Percentiles rank a stretch among this genome's conserved stretches.
These are phyloP conservation scores for Azemiops feae DNA, from an alignment of 2,113 vertebrate genomes.

Conservation along the genomic window DNA sequence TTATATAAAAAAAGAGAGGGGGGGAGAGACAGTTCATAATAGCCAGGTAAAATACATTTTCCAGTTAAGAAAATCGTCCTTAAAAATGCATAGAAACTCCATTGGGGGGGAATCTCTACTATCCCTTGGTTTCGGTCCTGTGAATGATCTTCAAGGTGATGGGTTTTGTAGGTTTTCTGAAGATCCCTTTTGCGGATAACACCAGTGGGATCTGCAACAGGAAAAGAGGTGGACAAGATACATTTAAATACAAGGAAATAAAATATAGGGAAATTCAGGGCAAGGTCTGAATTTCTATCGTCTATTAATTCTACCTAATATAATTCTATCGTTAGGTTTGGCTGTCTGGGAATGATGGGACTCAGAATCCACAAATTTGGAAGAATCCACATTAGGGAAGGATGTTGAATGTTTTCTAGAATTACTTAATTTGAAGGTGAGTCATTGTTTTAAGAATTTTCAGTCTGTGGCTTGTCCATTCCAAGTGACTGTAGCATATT, in stretches of 20 bases:
- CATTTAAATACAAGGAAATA: slow-evolving; percentile 26
- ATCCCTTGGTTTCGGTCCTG: neutral
- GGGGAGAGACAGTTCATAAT: neutral
- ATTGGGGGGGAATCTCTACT: neutral
- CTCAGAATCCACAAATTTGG: neutral
- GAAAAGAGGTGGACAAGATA: neutral
- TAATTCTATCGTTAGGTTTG: too few relatives aligned
- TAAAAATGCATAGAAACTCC: neutral
- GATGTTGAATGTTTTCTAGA: neutral
- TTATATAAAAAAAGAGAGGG: neutral
- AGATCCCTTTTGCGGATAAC: neutral
- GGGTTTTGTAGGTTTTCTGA: slow-evolving; percentile 15
- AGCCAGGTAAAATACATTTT: neutral
- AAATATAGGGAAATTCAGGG: neutral
- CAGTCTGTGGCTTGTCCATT: neutral
- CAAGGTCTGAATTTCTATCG: neutral
- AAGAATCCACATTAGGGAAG: neutral
- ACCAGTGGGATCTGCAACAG: slow-evolving; percentile 45
- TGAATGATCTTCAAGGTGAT: slow-evolving; percentile 41
- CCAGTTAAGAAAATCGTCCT: neutral
- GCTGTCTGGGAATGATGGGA: neutral
- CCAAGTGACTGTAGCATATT: neutral
- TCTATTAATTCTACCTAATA: neutral
- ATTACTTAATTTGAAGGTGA: neutral
- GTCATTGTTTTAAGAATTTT: neutral